Evolutionary conservation across 1,140 invertebrate species (phyloP), one percentile per base, ranked within the genome.

Genomic region (Drosophila kepulauana): DNA sequence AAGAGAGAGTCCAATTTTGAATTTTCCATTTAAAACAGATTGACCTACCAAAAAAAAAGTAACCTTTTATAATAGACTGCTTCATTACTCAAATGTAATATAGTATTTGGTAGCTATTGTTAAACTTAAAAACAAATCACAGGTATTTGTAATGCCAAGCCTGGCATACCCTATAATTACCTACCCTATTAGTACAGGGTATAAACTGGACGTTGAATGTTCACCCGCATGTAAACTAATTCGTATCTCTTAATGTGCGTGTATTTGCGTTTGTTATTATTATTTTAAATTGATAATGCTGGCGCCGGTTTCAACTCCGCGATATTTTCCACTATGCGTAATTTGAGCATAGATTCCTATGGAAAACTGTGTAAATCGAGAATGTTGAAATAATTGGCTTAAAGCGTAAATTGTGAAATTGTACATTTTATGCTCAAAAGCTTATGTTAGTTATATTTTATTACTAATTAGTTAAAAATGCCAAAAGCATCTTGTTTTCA

Each of bases 201-300:
- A 30, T 3, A 13, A n/a, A 11, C 4, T 33, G 4, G 28, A 52
- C 28, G 1, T 8, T 52, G 5, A 1, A 52, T 28, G 46, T 52
- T 56, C 57, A 48, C 76, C 80, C 76, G 52, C 63, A 78, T 67
- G 35, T 61, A 61, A 78, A 63, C 54, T 64, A 88, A 84, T 82
- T 88, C 77, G 63, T 68, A 80, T 77, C 73, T 58, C 63, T 59
- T 79, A 70, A 71, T 69, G 54, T 58, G 28, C 48, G 49, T 25
- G 25, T 75, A 61, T 82, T 88, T 77, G 82, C 56, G 41, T 84
- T 88, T 88, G 77, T 75, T 82, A 88, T 86, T 87, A 86, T 86
- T 87, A 82, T 88, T 84, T 82, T 87, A 63, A 70, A 75, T 75
- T 59, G 74, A 72, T 78, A 69, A 65, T 66, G 46, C 45, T 33